Conservation (phyloP, 1,140 invertebrate species). For the Cotesia typhae region DNA sequence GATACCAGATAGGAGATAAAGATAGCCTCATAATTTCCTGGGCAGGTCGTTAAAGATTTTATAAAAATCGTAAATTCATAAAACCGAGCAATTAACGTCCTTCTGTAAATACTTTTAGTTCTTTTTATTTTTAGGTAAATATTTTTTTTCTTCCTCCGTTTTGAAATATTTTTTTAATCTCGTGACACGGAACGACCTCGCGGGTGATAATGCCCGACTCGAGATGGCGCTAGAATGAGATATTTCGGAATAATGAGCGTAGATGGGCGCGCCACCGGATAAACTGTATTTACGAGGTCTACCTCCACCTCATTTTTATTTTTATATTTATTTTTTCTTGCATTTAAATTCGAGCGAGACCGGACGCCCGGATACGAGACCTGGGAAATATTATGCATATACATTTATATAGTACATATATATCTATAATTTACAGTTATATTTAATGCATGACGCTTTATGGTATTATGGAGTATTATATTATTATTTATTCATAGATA, state of each 20-base stretch:
- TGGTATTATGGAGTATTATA: too few relatives aligned
- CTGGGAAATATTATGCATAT: slow-evolving; percentile 14
- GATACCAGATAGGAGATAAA: slow-evolving; percentile 38
- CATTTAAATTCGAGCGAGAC: slow-evolving; percentile 37
- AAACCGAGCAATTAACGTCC: slow-evolving; percentile 65
- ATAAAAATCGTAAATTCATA: slow-evolving; percentile 55
- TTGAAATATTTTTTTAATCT: slow-evolving; percentile 57
- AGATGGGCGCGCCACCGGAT: slow-evolving; percentile 62
- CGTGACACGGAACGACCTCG: slow-evolving; percentile 43
- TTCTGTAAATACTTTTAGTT: slow-evolving; percentile 39
- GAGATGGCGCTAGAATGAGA: slow-evolving; percentile 54
- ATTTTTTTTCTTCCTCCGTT: slow-evolving; percentile 21
- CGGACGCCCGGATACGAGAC: slow-evolving; percentile 3
- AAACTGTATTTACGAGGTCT: slow-evolving; percentile 63
- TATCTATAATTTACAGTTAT: not conserved
- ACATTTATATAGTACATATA: slow-evolving; percentile 6
- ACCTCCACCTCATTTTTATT: slow-evolving; percentile 37
- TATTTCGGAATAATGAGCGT: slow-evolving; percentile 66
- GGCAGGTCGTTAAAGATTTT: slow-evolving; percentile 53
- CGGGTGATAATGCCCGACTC: slow-evolving; percentile 32
- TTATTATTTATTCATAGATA: too few relatives aligned
- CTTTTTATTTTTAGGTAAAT: slow-evolving; percentile 13
- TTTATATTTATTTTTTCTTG: slow-evolving; percentile 22
- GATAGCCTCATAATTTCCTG: slow-evolving; percentile 53
- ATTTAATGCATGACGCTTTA: too few relatives aligned